A percentile compares a stretch with the other conserved stretches of the same genome.
Evolutionary conservation across 2,113 vertebrate genomes (phyloP).

Genomic region (Corythornis cristatus): DNA sequence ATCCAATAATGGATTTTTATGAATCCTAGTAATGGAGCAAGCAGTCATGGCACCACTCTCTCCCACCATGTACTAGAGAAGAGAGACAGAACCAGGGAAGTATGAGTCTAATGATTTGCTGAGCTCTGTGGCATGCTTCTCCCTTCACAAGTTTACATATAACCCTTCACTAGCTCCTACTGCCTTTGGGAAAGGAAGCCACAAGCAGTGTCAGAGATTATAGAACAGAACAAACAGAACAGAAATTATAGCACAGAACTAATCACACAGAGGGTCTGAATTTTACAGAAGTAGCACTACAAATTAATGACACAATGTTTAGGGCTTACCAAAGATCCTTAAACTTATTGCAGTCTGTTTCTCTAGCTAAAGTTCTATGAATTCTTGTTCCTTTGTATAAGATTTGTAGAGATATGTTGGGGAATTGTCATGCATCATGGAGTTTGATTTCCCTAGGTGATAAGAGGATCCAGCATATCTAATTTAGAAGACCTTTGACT

Average conservation of each 20-base stretch:
- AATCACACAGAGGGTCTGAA: background rate
- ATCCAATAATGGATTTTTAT: background rate
- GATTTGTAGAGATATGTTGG: background rate
- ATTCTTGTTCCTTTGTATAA: background rate
- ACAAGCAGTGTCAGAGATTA: background rate
- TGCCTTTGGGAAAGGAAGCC: background rate
- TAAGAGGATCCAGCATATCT: background rate
- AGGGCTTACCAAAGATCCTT: background rate
- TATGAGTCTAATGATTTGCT: rapidly evolving
- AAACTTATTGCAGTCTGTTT: background rate
- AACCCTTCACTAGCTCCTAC: background rate
- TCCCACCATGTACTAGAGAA: background rate
- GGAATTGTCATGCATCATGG: background rate
- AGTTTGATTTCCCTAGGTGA: background rate
- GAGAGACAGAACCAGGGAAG: background rate
- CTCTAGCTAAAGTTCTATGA: background rate
- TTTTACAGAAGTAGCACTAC: background rate
- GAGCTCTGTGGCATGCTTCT: background rate
- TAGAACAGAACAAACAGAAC: background rate
- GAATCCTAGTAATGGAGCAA: background rate
- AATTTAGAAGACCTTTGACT: background rate
- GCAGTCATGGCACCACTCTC: background rate
- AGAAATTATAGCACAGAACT: background rate
- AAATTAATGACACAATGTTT: background rate
- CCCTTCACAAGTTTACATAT: background rate